Evolutionary conservation across 2,888 invertebrate species (phyloP), one percentile per base, ranked within the genome.

Genomic region (Mythimna ferrago): DNA sequence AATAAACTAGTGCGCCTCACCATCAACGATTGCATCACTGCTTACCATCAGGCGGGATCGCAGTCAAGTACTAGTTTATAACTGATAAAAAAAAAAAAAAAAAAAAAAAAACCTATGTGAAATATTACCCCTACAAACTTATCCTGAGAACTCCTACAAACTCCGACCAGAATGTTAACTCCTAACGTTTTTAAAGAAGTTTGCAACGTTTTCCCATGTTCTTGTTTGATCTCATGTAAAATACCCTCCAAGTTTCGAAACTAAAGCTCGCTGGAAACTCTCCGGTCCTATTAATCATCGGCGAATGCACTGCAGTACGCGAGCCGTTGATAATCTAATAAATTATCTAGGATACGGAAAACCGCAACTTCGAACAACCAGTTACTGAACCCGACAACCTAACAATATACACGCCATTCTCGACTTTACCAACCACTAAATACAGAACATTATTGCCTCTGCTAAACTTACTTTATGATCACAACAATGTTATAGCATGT

Each of bases 281-380:
- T 61, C 21, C 51, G 57, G 66, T 61, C 57, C 65, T 76, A 85
- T 86, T 84, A 80, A 86, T 86, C 87, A 82, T 71, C 68, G 76
- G 73, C 58, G 67, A 73, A 81, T 78, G 61, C 79, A 69, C 61
- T 74, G 79, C 82, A 81, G 75, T 81, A 60, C 80, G 73, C 83
- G 73, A 78, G 48, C 87, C 80, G 80, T 85, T 82, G 79, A 86
- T 87, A 86, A 89, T 85, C 86, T 88, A 83, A 88, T 90, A 88
- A 87, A 89, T 88, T 88, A 89, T 85, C 82, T 76, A 76, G 86
- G 76, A 81, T 82, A 84, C 79, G 77, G 82, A 84, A 86, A 86
- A 87, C 86, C 86, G 79, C 87, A 86, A 82, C 72, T 76, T 73
- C 74, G 70, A 72, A 70, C 78, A 63, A 74, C 65, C 64, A 82